A percentile compares a stretch with the other conserved stretches of the same genome.
These are phyloP conservation scores for Branchinecta lindahli DNA, from an alignment of 1,140 invertebrate genomes.

Conservation along the genomic window DNA sequence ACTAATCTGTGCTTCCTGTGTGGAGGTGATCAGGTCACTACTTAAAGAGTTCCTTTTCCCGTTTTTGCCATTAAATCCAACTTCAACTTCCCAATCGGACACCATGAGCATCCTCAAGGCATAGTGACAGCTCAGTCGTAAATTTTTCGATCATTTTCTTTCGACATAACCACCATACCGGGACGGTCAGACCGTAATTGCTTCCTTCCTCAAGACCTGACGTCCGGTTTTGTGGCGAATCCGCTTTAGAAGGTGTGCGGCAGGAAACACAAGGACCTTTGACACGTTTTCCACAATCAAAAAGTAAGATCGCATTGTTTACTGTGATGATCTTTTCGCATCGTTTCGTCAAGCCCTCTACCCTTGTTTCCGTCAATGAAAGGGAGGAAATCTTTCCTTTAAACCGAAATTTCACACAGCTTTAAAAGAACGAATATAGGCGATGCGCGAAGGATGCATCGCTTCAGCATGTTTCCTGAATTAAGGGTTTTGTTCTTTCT, in stretches of 20 bases:
- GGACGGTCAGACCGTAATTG: background rate
- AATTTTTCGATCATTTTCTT: background rate
- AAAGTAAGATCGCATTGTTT: constrained; percentile 4
- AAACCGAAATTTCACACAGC: too few species aligned
- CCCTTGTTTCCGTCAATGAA: background rate
- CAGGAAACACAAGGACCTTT: constrained; percentile 5
- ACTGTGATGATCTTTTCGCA: constrained; percentile 7
- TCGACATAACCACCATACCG: background rate
- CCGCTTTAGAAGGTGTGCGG: background rate
- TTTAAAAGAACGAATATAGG: too few species aligned
- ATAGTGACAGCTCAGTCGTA: constrained; percentile 1
- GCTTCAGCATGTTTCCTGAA: too few species aligned
- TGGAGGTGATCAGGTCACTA: too few species aligned
- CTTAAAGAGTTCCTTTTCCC: too few species aligned
- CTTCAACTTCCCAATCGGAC: too few species aligned
- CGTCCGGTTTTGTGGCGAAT: constrained; percentile 1
- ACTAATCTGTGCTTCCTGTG: too few species aligned
- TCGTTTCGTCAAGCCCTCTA: background rate
- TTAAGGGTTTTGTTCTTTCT: too few species aligned
- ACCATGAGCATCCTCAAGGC: background rate
- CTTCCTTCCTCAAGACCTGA: constrained; percentile 7
- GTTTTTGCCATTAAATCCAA: too few species aligned
- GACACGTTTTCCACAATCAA: constrained; percentile 6
- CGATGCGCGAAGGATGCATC: too few species aligned
- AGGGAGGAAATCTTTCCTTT: constrained; percentile 1